Base-by-base conservation (phyloP, 2,797 vertebrate genomes). In the Arremon aurantiirostris region DNA sequence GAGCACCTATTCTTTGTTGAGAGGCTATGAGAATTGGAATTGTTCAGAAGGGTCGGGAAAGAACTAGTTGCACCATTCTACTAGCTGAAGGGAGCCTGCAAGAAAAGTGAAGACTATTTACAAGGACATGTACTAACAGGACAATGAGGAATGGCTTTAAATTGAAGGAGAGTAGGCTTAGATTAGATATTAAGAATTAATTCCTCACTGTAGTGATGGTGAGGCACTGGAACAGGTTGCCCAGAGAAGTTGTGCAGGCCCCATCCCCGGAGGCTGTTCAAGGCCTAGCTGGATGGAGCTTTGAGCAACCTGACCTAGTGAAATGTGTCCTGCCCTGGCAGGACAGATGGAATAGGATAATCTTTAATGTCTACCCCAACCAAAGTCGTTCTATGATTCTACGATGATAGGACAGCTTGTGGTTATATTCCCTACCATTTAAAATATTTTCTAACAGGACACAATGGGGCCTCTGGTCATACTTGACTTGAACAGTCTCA, bases 281-380 rank as follows among this genome's bases (percentile, higher is more conserved):
- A 28, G 16, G 8, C 6, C 26, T 26, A 14, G 49, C 0, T 69
- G 42, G 16, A 56, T 24, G 5, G 16, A 22, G 16, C 17, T 69
- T 35, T 63, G 23, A 69, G 20, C 19, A 76, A 24, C 4, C 23
- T 42, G 34, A 8, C 49, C 19, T 24, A 14, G 34, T 10, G 32
- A 35, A 69, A 42, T 9, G 1, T 24, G 15, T 24, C 27, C 11
- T 0, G 0, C 5, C 11, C 13, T 49, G 32, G 19, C 32, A 69
- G 20, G 35, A 17, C 8, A 47, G 32, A n/a, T 28, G 11, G 63
- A 89, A 69, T 6, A 14, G 15, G 19, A 18, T 49, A 49, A 49
- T 42, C 16, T 42, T n/a, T 37, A 28, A 24, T 9, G 19, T 28
- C 63, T 32, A 11, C 28, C 26, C 18, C 32, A 76, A 12, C 5